These are phyloP conservation scores for Trachelipus rathkii DNA, from an alignment of 1,140 invertebrate genomes.

Conservation along the genomic window DNA sequence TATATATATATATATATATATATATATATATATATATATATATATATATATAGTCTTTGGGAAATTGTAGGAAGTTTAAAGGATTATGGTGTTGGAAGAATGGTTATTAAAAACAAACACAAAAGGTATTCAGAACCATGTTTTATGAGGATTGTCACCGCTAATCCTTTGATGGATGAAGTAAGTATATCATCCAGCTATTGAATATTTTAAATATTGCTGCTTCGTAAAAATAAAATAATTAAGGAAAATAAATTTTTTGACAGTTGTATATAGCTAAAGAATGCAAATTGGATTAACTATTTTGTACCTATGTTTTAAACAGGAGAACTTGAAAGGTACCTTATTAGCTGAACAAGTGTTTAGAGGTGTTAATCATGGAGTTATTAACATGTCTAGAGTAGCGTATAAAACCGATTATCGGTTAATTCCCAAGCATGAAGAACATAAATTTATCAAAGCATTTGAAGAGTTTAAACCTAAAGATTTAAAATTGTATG, in stretches of 20 bases:
- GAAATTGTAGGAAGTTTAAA: conserved; percentile 79
- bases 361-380: conserved; percentile 62
- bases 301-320: conserved; percentile 28
- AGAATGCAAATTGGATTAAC: too few species aligned
- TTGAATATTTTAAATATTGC: not conserved
- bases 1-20: too few species aligned
- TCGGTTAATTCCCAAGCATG: conserved; percentile 66
- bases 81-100: conserved; percentile 73
- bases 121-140: conserved; percentile 69
- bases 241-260: not conserved
- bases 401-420: conserved; percentile 72
- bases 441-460: conserved; percentile 61
- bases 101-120: conserved; percentile 63
- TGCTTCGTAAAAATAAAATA: too few species aligned
- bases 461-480: conserved; percentile 49
- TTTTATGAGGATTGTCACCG: conserved; percentile 72
- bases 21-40: too few species aligned
- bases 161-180: conserved; percentile 58
- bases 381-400: conserved; percentile 59
- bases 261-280: too few species aligned
- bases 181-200: conserved; percentile 43
- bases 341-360: conserved; percentile 65
- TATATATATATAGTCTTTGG: too few species aligned
- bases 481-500: conserved; percentile 50
- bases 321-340: conserved; percentile 62